Percentiles rank a stretch among this genome's conserved stretches.
Evolutionary conservation across 2,888 invertebrate genomes (phyloP).

Genomic region (Rotaria macrura): DNA sequence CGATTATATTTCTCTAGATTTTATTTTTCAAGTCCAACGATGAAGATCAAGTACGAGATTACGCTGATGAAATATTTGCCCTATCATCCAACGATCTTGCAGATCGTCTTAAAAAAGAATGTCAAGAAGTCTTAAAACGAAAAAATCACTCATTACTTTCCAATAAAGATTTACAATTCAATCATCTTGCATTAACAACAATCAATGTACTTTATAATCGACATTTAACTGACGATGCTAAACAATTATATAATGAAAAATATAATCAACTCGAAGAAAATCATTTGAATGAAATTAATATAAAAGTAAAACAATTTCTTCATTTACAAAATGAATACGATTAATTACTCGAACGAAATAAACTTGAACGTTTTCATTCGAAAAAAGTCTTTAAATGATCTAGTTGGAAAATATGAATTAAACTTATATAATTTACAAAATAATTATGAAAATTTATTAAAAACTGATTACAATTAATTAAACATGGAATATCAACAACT

Average conservation of each 20-base stretch:
- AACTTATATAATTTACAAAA: neutral
- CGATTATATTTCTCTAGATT: neutral
- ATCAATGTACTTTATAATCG: neutral
- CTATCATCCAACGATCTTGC: neutral
- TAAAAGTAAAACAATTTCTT: neutral
- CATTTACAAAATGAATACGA: neutral
- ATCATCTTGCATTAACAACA: neutral
- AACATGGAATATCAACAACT: neutral
- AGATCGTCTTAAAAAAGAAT: neutral
- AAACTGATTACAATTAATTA: neutral
- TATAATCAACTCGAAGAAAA: neutral
- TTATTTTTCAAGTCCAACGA: neutral
- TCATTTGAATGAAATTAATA: neutral
- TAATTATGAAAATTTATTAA: neutral
- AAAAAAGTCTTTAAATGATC: neutral
- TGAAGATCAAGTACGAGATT: neutral
- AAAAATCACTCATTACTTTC: neutral
- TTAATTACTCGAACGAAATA: neutral
- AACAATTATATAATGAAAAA: conserved; percentile 2
- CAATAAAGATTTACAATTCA: neutral
- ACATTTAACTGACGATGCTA: neutral
- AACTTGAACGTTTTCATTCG: neutral
- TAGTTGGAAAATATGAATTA: neutral
- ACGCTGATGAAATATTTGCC: neutral
- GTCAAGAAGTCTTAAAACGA: neutral